phyloP scores from a whole-genome alignment of 2,888 invertebrate genomes.

The Hirudinaria manillensis region DNA sequence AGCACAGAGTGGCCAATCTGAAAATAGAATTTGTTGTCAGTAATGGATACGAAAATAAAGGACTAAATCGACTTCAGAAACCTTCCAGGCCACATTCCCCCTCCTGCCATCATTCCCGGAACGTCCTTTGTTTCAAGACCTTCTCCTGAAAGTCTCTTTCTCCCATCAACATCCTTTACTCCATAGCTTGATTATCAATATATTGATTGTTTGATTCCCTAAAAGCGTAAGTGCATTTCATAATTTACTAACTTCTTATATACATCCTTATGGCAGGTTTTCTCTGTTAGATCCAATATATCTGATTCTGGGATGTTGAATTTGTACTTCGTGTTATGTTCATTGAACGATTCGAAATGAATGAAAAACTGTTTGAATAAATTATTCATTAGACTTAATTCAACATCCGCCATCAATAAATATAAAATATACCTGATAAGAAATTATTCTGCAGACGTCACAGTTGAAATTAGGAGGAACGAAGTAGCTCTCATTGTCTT shows the following conservation, averaged over 20 bases:
- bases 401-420: background rate
- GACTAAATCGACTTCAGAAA: background rate
- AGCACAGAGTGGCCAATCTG: constrained; percentile 19
- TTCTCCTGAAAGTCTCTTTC: constrained; percentile 20
- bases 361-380: constrained; percentile 15
- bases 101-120: constrained; percentile 8
- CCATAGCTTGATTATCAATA: constrained; percentile 17
- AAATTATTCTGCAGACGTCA: constrained; percentile 50
- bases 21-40: background rate
- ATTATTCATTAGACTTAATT: background rate
- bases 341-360: background rate
- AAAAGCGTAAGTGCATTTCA: background rate
- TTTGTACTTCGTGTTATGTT: constrained; percentile 7
- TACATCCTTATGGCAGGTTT: background rate
- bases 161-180: constrained; percentile 8
- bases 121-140: constrained; percentile 11
- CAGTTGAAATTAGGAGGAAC: constrained; percentile 49
- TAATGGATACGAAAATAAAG: background rate
- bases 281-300: constrained; percentile 3
- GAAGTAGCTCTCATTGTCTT: constrained; percentile 47
- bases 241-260: constrained; percentile 5
- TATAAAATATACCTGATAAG: constrained; percentile 44
- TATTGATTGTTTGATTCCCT: background rate
- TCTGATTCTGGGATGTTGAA: constrained; percentile 19
- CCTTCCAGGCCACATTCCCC: constrained; percentile 31